Conservation (phyloP, 2,888 invertebrate genomes). For the Petrolisthes manimaculis region DNA sequence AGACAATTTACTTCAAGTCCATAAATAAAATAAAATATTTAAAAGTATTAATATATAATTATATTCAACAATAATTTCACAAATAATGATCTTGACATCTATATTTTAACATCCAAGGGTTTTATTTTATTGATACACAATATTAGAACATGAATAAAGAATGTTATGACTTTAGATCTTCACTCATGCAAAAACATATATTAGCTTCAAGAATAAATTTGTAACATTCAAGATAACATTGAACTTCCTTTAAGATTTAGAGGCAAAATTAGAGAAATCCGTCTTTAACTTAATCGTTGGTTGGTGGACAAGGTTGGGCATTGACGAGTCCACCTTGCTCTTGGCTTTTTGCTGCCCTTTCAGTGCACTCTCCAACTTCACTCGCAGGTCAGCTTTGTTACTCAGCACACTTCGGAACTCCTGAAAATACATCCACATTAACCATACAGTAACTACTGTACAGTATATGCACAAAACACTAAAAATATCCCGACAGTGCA, state of each 20-base stretch:
- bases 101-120: not conserved
- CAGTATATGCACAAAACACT: too few relatives aligned
- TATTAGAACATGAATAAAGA: not conserved
- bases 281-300: conserved; percentile 65
- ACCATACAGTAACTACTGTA: too few relatives aligned
- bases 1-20: not conserved
- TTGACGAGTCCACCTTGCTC: conserved; percentile 43
- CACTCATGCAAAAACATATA: too few relatives aligned
- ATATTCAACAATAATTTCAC: not conserved
- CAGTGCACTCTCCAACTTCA: conserved; percentile 57
- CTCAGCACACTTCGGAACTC: conserved; percentile 62
- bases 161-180: not conserved
- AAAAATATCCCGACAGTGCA: too few relatives aligned
- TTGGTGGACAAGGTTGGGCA: conserved; percentile 38
- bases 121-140: not conserved
- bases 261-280: conserved; percentile 64
- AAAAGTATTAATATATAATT: conserved; percentile 11
- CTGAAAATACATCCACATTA: conserved; percentile 31
- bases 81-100: not conserved
- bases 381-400: conserved; percentile 53
- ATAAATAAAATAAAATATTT: not conserved
- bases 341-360: conserved; percentile 53
- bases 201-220: not conserved
- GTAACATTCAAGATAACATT: not conserved
- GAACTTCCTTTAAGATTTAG: conserved; percentile 34